Base-by-base conservation (phyloP, 2,888 invertebrate species). In the Leptothorax acervorum region DNA sequence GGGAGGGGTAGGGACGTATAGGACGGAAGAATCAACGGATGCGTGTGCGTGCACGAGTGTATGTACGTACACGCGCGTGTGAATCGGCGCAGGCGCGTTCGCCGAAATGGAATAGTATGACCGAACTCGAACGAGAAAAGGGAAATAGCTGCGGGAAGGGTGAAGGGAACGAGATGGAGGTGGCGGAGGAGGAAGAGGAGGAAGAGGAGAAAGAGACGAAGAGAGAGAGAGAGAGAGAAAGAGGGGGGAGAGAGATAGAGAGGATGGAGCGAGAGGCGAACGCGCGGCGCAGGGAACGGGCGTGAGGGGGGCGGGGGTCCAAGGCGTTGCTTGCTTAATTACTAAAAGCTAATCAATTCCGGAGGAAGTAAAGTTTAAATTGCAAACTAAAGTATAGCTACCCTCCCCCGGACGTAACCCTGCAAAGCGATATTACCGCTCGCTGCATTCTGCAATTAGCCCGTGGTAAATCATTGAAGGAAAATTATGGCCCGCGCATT, bases 291-390 rank as follows among this genome's bases (percentile, higher is more conserved):
- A 79, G 85, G 86, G 83, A 71, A 84, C 62, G 73, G 68, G 87
- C 60, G 84, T 81, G 85, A 90, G 83, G 82, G 86, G 83, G 83
- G 85, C 85, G 88, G 88, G 88, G 92, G 91, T 88, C 92, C 91
- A 93, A 93, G 94, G 93, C 94, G 94, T 93, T 93, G 94, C 94
- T 94, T 94, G 95, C 94, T 95, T 95, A 95, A 95, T 94, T 95
- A 94, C 94, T 94, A 94, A 94, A 94, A 95, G 94, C 94, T 95
- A 95, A 95, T 95, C 95, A 94, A 95, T 95, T 94, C 94, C 94
- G 93, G 94, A 93, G 94, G 95, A 95, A 94, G 94, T 95, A 94
- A 95, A 94, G 95, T 94, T 94, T 94, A 94, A 94, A 94, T 94
- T 94, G 94, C 95, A 94, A 95, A 95, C 94, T 95, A 94, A 95